Evolutionary conservation across 2,888 invertebrate genomes (phyloP), one percentile per base, ranked within the genome.

Genomic region (Rhabditoides inermis): DNA sequence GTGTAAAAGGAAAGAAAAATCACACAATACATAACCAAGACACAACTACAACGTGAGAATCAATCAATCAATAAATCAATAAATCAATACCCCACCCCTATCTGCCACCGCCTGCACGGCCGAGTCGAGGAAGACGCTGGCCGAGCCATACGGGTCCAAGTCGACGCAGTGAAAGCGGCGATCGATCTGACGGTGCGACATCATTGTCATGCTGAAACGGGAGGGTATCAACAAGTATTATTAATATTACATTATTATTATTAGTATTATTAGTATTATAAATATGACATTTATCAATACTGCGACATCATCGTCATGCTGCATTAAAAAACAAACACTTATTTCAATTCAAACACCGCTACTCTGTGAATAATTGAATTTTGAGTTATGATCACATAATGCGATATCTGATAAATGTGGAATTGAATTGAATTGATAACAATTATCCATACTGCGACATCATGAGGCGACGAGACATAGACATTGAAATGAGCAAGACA

Each of bases 121-220:
- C 0, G 86, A 83, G 75, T 92, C 91, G 0, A 99, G 81, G 79
- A 98, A 99, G 37, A 84, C 84, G 1, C 88, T 85, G 0, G 98
- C 91, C 69, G 90, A 89, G 2, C 98, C 98, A 65, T 95, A 99
- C 0, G 98, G 98, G 80, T 99, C 98, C 53, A 99, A 79, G 78
- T 99, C 98, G 48, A 99, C 85, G 0, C 85, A 88, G 72, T 91
- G 84, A 77, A 91, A 94, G 36, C 85, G 83, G 50, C 85, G 82
- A 2, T 79, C 74, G 23, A 81, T 79, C 22, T 81, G 80, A 47
- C 85, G 84, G 69, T 87, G 85, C 65, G 84, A 82, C 72, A 89
- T 87, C 90, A 92, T 90, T 2, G 89, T 75, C 78, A 87, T 84
- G 65, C 89, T 90, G 77, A 15, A 81, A 79, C 68, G 66, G 15